Evolutionary conservation across 2,888 invertebrate species (phyloP), one percentile per base, ranked within the genome.

Genomic region (Bhutanitis thaidina): DNA sequence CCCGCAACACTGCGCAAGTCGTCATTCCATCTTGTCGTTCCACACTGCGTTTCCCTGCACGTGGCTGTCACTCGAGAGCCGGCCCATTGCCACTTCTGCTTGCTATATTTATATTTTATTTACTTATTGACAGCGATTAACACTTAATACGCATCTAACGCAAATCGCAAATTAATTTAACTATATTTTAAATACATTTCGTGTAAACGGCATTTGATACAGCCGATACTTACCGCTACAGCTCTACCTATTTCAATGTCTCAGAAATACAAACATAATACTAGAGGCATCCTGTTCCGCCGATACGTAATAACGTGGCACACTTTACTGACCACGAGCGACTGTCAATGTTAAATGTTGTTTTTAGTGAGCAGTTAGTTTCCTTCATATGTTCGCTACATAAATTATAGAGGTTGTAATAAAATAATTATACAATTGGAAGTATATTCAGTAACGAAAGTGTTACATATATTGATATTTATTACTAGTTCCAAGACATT

Each of bases 151-250:
- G 20, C 20, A 20, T 5, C 20, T 20, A 20, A 2, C 20, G 20
- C 2, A 20, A 20, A 20, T 20, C 20, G 20, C 5, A 3, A 20
- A 20, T 20, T 20, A 20, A 3, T 20, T 20, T 20, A 3, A 20
- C 3, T 3, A 20, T 20, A 20, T 20, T 20, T 20, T 20, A 20
- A 20, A 20, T 2, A 20, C 20, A 20, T 20, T n/a, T n/a, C 20
- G 20, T 27, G 7, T 27, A 27, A 27, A 16, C 34, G 34, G 20
- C 34, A 43, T 43, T 34, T 8, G 20, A 43, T 67, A 68, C 59
- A 68, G 69, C 71, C 64, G 63, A 67, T 67, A 71, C n/a, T n/a
- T 73, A 71, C 52, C 38, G 55, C 67, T 69, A 68, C 67, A 64
- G 64, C 27, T 54, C 54, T 48, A 57, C 61, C 57, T 65, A 65